phyloP scores from a whole-genome alignment of 2,797 vertebrate genomes.

The Brachymystax lenok region DNA sequence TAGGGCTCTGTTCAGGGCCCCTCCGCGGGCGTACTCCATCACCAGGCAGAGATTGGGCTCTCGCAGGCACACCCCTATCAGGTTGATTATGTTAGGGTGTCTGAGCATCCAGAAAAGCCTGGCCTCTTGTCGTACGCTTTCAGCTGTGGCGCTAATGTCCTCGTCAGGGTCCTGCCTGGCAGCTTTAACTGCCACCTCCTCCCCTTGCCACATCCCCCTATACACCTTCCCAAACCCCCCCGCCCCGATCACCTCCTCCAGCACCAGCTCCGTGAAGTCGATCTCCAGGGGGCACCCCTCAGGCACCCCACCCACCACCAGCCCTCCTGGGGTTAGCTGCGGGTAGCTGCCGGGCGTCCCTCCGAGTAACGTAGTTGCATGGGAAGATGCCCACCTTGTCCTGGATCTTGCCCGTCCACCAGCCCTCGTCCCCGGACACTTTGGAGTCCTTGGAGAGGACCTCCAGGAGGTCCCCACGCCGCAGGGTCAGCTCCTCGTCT shows the following conservation, averaged over 20 bases:
- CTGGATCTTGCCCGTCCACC: conserved; percentile 92
- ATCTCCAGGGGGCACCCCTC: conserved; percentile 83
- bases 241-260: conserved; percentile 91
- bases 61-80: conserved; percentile 85
- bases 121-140: conserved; percentile 88
- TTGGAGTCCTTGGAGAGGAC: conserved; percentile 91
- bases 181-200: conserved; percentile 90
- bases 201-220: conserved; percentile 80
- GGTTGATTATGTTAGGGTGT: conserved; percentile 89
- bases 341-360: conserved; percentile 68
- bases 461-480: conserved; percentile 86
- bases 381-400: conserved; percentile 92
- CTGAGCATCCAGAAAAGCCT: conserved; percentile 88
- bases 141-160: conserved; percentile 84
- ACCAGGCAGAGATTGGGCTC: conserved; percentile 91
- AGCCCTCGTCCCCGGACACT: conserved; percentile 91
- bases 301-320: conserved; percentile 64
- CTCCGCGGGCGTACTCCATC: conserved; percentile 91
- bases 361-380: conserved; percentile 86
- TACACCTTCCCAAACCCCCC: conserved; percentile 94
- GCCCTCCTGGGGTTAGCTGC: conserved; percentile 68
- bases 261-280: conserved; percentile 83
- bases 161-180: conserved; percentile 89
- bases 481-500: conserved; percentile 89
- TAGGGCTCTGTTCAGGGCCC: conserved; percentile 85